Evolutionary conservation across 1,140 invertebrate species (phyloP), one percentile per base, ranked within the genome.

Genomic region (Sarcophaga bullata): DNA sequence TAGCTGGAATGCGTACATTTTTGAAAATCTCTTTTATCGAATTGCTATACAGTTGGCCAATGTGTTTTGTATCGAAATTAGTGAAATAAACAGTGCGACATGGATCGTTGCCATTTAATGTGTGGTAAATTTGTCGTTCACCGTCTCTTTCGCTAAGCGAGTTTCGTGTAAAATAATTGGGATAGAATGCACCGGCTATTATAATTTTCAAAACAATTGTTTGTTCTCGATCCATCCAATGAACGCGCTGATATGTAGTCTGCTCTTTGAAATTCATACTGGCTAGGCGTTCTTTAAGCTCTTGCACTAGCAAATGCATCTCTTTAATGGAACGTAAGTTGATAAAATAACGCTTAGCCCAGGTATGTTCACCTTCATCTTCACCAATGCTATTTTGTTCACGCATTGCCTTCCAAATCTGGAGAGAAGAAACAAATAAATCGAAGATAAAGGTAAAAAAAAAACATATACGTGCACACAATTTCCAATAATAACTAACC

Each of bases 151-250:
- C 90, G 48, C 90, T 85, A 0, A 89, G 91, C 17, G 88, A 85
- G 0, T 90, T 89, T 52, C 94, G 93, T 11, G 94, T 86, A 90
- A 96, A 98, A 88, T 96, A 98, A 89, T 98, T 94, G 0, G 97
- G 98, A 91, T 98, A 98, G 90, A 98, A 98, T 19, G 96, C 96
- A 8, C 92, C 92, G 19, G 92, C 91, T n/a, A 92, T 91, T 3
- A 91, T 85, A 3, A 95, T 91, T 90, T 95, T 95, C 0, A 95
- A 86, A 11, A 95, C 88, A 0, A 95, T 90, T 0, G 92, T 86
- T 48, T 91, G 90, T 73, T 94, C 92, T 0, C 89, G 85, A 10
- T 91, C 89, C 15, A 86, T 86, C 90, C 92, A 92, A 8, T 84
- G 82, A 19, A 90, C 86, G 86, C 86, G 89, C 10, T 84, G 85